Evolutionary conservation across 2,797 vertebrate genomes (phyloP), one percentile per base, ranked within the genome.

Genomic region (Acanthiza pusilla): DNA sequence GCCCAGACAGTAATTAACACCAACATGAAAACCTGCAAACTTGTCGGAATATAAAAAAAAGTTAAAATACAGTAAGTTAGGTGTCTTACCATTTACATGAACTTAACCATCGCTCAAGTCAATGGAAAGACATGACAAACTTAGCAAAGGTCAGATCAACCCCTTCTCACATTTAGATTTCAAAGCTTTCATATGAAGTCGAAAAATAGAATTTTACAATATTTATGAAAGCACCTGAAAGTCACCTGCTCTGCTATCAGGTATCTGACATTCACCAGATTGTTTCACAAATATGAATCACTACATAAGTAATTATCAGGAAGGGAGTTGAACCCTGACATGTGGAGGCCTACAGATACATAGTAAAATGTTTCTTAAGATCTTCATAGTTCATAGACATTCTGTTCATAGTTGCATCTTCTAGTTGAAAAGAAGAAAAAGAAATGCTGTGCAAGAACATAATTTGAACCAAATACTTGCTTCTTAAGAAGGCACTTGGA

Each of bases 401-500:
- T 38, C 38, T 74, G 11, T 29, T 80, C 32, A 13, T n/a, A 43
- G 38, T 43, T 74, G 3, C 2, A 12, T 48, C 36, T 80, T 67
- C 10, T 23, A 57, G 8, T 10, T 68, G 12, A 68, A 51, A 54
- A 14, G 12, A 30, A 27, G 9, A 4, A 25, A 43, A 30, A 85
- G 10, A 80, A 89, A 75, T 16, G 77, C 12, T 10, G 22, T 67
- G 43, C 17, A 91, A 57, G 22, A 88, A 85, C 6, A 16, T 47
- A 88, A 72, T 67, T 70, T 73, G 58, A 77, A 75, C 21, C 7
- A 89, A 94, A 92, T 96, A 98, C 98, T 98, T 95, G 96, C 98
- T 97, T 98, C 95, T 97, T 85, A 97, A 96, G 94, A 97, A 98
- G 97, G 97, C 97, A 98, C 98, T 97, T 96, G 96, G 90, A 95